Conservation (phyloP, 2,888 invertebrate species). For the Drosophila emarginata region DNA sequence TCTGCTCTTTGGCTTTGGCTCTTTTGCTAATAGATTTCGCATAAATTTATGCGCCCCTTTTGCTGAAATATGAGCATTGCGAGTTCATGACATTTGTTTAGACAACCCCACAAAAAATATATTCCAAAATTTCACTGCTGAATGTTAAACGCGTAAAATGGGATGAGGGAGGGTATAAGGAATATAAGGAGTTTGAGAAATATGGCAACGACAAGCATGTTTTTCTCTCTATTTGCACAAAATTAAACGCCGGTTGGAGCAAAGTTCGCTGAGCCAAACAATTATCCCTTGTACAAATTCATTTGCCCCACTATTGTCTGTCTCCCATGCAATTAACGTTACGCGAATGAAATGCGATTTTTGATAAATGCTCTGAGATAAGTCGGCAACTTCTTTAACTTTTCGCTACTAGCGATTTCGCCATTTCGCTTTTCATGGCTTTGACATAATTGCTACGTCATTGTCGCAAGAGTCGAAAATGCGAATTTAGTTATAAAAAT, state of each 20-base stretch:
- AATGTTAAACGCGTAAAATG: neutral
- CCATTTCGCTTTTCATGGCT: conserved; percentile 63
- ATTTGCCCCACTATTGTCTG: conserved; percentile 77
- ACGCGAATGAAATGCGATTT: conserved; percentile 70
- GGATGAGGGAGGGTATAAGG: neutral
- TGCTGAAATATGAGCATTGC: conserved; percentile 71
- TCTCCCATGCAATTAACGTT: conserved; percentile 64
- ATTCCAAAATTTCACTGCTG: conserved; percentile 24
- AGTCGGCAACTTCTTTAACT: conserved; percentile 17
- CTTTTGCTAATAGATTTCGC: conserved; percentile 71
- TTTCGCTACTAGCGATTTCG: conserved; percentile 61
- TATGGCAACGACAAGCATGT: conserved; percentile 37
- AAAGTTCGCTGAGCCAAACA: conserved; percentile 67
- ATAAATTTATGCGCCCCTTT: conserved; percentile 79
- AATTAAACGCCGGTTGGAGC: conserved; percentile 72
- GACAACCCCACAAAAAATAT: conserved; percentile 42
- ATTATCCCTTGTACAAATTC: conserved; percentile 76
- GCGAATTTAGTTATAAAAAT: conserved; percentile 73
- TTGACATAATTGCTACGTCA: conserved; percentile 71
- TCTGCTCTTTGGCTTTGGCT: conserved; percentile 33
- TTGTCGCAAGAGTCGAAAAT: conserved; percentile 62
- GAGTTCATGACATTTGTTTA: conserved; percentile 78
- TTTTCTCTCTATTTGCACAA: conserved; percentile 77
- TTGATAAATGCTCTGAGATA: conserved; percentile 77
- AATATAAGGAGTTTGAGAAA: neutral